Evolutionary conservation across 2,888 invertebrate species (phyloP), one percentile per base, ranked within the genome.

Genomic region (Laspeyria flexula): DNA sequence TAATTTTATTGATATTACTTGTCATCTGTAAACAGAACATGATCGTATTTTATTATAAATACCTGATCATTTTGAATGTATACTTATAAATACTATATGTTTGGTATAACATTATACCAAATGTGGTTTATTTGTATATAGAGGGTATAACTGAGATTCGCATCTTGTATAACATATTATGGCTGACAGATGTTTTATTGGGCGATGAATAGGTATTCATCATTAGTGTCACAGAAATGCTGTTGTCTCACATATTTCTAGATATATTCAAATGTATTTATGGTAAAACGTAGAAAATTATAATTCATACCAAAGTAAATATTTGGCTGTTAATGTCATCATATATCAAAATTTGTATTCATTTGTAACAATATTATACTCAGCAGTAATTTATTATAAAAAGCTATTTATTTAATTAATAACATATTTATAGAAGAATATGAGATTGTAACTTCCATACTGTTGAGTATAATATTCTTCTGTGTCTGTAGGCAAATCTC

Each of bases 221-320:
- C 61, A 47, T 54, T 69, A 70, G 55, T 67, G 52, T 64, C 65
- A 62, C 71, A 61, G 54, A 65, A 62, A 65, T 59, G 61, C 54
- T 66, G 56, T 70, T 65, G 51, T 71, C 50, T 67, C 49, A 37
- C 66, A 62, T 70, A 58, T 58, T 61, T 66, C 61, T 74, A 74
- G 66, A 47, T 75, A 68, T 66, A 72, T 64, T 71, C 50, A 67
- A 67, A 49, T 69, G 47, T 69, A 75, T 71, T 72, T 73, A 69
- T 60, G 58, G 47, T 64, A 58, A 55, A 71, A 68, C 61, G 60
- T 68, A 69, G 73, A 66, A 68, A 71, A 72, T 68, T 64, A 58
- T 64, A 60, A 68, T 68, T 67, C 65, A 77, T 81, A 83, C 83
- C 82, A 83, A 83, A 83, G 83, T 82, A 73, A 76, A 62, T 69